Evolutionary conservation across 1,140 invertebrate species (phyloP).

Genomic region (Dinoponera quadriceps): DNA sequence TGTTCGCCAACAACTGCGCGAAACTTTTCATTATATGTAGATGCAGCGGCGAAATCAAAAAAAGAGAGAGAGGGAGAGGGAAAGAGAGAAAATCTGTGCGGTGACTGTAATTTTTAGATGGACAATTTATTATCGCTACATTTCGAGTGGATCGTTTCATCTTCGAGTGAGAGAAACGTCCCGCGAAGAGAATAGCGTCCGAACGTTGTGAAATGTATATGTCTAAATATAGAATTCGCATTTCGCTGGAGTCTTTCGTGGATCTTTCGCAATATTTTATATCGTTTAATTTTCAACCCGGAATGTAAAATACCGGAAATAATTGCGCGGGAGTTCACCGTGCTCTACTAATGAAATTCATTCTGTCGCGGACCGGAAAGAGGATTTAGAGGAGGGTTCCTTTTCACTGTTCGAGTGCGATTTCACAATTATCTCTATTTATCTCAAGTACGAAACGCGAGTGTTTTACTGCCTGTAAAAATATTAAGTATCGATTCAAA

Average conservation of each 20-base stretch:
- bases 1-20: conserved; percentile 21
- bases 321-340: background rate
- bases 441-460: background rate
- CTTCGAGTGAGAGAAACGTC: background rate
- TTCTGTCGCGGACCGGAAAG: background rate
- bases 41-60: conserved; percentile 17
- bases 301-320: background rate
- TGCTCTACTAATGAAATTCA: background rate
- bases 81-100: background rate
- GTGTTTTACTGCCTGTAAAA: too few relatives aligned
- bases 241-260: background rate
- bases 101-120: conserved; percentile 1
- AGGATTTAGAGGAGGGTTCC: background rate
- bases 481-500: too few relatives aligned
- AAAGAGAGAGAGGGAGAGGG: background rate
- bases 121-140: conserved; percentile 9
- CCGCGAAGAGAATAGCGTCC: background rate
- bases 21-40: conserved; percentile 53
- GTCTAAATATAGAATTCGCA: background rate
- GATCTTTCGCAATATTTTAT: background rate
- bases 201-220: too few relatives aligned
- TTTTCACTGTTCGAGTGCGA: background rate
- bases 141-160: background rate
- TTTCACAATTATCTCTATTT: conserved; percentile 27
- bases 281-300: background rate